A percentile compares a stretch with the other conserved stretches of the same genome.
Evolutionary conservation across 2,113 vertebrate genomes (phyloP).

Genomic region (Protobothrops flavoviridis): DNA sequence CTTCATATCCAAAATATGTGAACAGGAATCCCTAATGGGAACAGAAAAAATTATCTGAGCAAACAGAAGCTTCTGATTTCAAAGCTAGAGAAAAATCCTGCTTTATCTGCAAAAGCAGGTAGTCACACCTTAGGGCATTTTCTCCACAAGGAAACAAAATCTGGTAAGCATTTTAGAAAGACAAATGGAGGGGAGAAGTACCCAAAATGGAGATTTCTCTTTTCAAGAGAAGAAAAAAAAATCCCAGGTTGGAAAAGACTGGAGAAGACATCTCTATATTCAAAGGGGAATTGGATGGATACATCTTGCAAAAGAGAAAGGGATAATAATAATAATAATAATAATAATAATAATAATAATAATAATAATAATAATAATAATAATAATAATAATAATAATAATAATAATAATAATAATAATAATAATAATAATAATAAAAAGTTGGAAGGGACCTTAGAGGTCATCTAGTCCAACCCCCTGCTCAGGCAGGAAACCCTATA

Average conservation of each 20-base stretch:
- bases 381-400: too few relatives aligned
- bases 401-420: too few relatives aligned
- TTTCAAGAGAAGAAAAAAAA: neutral
- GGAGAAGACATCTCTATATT: neutral
- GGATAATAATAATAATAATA: neutral
- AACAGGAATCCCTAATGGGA: neutral
- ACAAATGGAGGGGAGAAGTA: neutral
- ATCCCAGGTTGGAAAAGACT: neutral
- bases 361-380: too few relatives aligned
- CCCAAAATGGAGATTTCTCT: neutral
- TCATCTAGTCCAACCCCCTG: too few relatives aligned
- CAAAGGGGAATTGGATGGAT: neutral
- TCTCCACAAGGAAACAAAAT: neutral
- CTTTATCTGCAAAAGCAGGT: neutral
- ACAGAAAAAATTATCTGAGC: neutral
- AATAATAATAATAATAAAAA: too few relatives aligned
- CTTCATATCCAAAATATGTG: neutral
- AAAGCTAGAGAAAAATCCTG: neutral
- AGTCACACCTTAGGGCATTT: neutral
- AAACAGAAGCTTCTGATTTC: neutral
- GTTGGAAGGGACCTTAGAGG: too few relatives aligned
- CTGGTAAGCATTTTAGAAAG: neutral
- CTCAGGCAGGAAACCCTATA: too few relatives aligned
- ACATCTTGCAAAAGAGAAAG: neutral
- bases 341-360: too few relatives aligned